These are phyloP conservation scores for Fringilla coelebs DNA, from an alignment of 2,797 vertebrate genomes.

Conservation along the genomic window DNA sequence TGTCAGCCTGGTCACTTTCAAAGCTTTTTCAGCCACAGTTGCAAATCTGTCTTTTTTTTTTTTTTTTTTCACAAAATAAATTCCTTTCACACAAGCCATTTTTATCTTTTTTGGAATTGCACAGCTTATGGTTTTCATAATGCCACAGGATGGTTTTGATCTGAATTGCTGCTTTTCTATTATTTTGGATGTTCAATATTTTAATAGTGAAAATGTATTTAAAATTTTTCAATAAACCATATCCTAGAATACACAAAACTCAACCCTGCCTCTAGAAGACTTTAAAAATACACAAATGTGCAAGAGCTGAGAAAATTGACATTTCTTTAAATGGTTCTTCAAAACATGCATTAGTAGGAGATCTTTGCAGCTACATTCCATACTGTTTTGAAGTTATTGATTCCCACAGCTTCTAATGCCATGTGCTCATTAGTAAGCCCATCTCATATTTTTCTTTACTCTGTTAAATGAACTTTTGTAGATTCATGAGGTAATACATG, in stretches of 20 bases:
- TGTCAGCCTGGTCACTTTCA: constrained; percentile 16
- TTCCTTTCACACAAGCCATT: not conserved
- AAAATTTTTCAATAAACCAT: not conserved
- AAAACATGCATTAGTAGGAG: not conserved
- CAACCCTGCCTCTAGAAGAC: not conserved
- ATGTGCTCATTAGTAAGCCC: not conserved
- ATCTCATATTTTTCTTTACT: not conserved
- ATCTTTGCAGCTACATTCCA: not conserved
- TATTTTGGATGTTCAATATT: not conserved
- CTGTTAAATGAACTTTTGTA: not conserved
- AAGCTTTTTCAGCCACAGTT: not conserved
- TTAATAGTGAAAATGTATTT: not conserved
- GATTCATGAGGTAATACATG: not conserved
- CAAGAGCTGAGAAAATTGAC: not conserved
- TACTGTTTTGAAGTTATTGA: not conserved
- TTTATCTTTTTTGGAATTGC: not conserved
- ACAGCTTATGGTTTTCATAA: not conserved
- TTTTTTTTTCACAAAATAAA: not conserved
- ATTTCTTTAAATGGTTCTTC: not conserved
- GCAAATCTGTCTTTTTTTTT: not conserved
- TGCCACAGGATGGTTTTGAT: not conserved
- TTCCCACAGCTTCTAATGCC: not conserved
- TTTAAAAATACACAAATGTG: not conserved
- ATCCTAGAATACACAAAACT: not conserved
- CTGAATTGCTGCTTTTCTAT: not conserved